Evolutionary conservation across 2,888 invertebrate genomes (phyloP), one percentile per base, ranked within the genome.

Genomic region (Myathropa florea): DNA sequence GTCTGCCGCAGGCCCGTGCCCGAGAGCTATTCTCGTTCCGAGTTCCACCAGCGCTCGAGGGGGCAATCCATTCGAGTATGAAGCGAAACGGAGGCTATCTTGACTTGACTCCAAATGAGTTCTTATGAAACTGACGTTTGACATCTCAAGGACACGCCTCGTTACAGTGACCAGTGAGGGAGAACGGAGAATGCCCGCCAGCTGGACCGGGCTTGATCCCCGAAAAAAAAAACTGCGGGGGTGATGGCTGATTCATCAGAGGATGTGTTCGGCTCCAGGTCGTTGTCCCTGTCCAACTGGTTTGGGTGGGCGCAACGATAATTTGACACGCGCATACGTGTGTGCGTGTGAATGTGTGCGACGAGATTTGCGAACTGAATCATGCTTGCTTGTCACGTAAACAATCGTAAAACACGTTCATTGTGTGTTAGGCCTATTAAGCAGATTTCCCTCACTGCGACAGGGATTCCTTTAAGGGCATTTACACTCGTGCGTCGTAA

Each of bases 1-100:
- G 81, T 77, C 84, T 59, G 81, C 81, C 70, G 60, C 65, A 67
- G 65, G 60, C 65, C 59, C 75, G 64, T 60, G 71, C 71, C 61
- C 14, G 67, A 53, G 76, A 72, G 53, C 77, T 72, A 53, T 63
- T 84, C 71, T 80, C 67, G 26, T 57, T 67, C 39, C 60, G 60
- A 70, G 18, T 75, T 55, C 10, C 73, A 67, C n/a, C n/a, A n/a
- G n/a, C n/a, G n/a, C n/a, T 30, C 30, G 30, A 7, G 33, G 18
- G 46, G 7, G 18, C 18, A 6, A 4, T n/a, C 46, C 46, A 18
- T 6, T 46, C 7, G 7, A 46, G 46, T 46, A 46, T 33, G 33
- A 33, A 33, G 33, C 33, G 12, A 33, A 9, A 33, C 33, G 2
- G 33, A 12, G 30, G 4, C 30, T 30, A 30, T 2, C 33, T 10